phyloP scores from a whole-genome alignment of 2,113 vertebrate species.

The Heterotilapia buettikoferi region DNA sequence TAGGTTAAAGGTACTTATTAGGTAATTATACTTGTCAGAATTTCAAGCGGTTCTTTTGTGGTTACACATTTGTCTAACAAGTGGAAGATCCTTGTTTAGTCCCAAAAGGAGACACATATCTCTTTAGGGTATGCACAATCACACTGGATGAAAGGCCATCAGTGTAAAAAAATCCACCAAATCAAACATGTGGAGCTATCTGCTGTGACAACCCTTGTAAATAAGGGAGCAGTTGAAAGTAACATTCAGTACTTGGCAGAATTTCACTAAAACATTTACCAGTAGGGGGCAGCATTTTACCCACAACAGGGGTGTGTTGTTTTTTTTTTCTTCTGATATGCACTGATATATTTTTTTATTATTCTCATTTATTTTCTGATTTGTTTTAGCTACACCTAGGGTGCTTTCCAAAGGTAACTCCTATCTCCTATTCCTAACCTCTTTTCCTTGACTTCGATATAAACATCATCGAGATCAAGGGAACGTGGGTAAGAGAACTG shows the following conservation, averaged over 20 bases:
- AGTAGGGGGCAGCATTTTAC: neutral
- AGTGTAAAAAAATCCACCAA: neutral
- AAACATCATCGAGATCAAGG: neutral
- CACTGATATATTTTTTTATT: neutral
- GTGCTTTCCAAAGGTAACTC: neutral
- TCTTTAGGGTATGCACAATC: neutral
- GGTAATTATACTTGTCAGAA: neutral
- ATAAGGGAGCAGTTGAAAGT: neutral
- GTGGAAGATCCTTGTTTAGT: neutral
- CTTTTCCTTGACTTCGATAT: neutral
- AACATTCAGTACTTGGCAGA: neutral
- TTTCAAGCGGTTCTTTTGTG: neutral
- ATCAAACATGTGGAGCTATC: neutral
- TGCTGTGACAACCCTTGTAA: neutral
- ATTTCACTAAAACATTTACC: neutral
- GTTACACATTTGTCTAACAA: neutral
- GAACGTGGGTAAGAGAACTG: neutral
- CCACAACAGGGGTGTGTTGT: neutral
- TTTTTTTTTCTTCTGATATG: neutral
- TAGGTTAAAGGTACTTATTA: neutral
- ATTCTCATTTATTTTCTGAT: neutral
- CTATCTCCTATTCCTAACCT: neutral
- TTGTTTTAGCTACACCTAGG: neutral
- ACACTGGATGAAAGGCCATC: neutral
- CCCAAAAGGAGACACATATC: neutral